These are phyloP conservation scores for Amphiura filiformis DNA, from an alignment of 35 echinoderm and acorn worm genomes.

Conservation along the genomic window DNA sequence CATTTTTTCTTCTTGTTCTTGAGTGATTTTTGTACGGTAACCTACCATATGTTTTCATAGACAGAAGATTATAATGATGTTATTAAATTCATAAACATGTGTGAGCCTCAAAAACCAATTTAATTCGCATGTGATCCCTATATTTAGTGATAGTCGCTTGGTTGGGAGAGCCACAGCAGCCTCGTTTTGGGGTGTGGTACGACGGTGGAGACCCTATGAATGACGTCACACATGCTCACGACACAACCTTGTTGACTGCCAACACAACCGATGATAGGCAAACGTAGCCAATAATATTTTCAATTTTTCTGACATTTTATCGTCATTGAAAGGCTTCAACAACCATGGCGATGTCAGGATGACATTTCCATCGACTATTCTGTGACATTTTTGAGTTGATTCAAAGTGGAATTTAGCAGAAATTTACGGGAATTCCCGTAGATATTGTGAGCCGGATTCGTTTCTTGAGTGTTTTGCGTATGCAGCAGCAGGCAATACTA, in stretches of 20 bases:
- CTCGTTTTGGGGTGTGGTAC: no score
- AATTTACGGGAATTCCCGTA: not conserved
- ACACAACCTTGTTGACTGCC: slow-evolving; percentile 9
- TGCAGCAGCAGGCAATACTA: not conserved
- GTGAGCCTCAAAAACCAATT: no score
- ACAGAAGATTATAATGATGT: no score
- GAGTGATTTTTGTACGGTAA: no score
- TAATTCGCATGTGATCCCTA: no score
- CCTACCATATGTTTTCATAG: no score
- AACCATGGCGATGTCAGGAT: not conserved
- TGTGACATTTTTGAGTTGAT: not conserved
- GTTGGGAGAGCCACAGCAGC: no score
- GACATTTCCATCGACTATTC: not conserved
- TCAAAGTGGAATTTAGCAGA: not conserved
- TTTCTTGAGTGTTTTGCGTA: not conserved
- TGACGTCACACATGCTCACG: no score
- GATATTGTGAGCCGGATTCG: not conserved
- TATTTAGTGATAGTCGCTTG: no score
- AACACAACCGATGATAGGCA: not conserved
- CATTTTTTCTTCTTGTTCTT: no score
- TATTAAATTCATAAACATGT: no score
- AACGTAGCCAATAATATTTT: not conserved
- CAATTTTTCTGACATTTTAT: not conserved
- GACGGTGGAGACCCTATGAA: no score
- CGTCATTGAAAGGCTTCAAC: not conserved